These are phyloP conservation scores for Cataglyphis hispanica DNA, from an alignment of 1,140 invertebrate species.

Conservation along the genomic window DNA sequence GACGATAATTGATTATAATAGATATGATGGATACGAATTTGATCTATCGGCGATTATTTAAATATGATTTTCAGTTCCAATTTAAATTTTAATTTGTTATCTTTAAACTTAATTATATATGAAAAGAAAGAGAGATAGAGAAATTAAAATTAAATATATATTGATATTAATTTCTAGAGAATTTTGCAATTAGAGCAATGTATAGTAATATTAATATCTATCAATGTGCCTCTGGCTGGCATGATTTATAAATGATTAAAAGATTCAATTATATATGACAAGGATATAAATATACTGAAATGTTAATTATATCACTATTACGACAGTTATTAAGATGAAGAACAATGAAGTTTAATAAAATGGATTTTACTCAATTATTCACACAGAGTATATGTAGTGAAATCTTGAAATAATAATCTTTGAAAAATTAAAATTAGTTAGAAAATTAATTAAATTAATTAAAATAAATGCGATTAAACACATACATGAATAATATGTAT, in stretches of 20 bases:
- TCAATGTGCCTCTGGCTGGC: not conserved
- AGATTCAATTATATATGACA: not conserved
- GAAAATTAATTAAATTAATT: constrained; percentile 27
- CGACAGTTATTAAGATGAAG: not conserved
- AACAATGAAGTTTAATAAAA: not conserved
- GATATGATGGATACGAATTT: not conserved
- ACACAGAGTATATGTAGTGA: not conserved
- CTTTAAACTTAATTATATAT: not conserved
- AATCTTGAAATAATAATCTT: constrained; percentile 21
- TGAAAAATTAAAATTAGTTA: not conserved
- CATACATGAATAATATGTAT: not conserved
- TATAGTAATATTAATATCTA: not conserved
- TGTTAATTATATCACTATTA: not conserved
- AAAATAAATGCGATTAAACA: constrained; percentile 23
- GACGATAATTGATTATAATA: not conserved
- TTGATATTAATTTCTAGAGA: not conserved
- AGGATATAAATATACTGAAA: not conserved
- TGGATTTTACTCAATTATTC: not conserved
- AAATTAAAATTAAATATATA: not conserved
- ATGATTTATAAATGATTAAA: constrained; percentile 6
- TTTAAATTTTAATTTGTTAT: constrained; percentile 22
- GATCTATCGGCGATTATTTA: not conserved
- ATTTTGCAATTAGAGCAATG: not conserved
- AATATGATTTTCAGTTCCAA: not conserved
- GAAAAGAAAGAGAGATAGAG: not conserved